Evolutionary conservation across 2,113 vertebrate genomes (phyloP), one percentile per base, ranked within the genome.

Genomic region (Phyllostomus discolor): DNA sequence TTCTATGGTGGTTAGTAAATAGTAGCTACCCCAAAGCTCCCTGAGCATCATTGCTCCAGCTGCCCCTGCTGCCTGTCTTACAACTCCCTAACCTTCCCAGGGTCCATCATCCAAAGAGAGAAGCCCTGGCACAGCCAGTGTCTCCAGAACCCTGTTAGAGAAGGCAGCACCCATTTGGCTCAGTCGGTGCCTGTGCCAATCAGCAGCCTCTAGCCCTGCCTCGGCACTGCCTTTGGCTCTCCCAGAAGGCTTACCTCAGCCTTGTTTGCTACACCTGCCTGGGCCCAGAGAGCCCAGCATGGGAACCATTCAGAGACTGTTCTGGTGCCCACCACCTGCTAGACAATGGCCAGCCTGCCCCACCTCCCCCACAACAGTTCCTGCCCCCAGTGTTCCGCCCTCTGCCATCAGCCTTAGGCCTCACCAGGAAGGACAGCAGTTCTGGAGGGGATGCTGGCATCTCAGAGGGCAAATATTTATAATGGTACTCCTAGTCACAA

Each of bases 401-500:
- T 54, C 24, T 17, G 22, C 43, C 82, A 35, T n/a, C 16, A 90
- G 20, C 62, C 54, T 94, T 31, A 92, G 28, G 70, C 33, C 50
- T 57, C 31, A 86, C 17, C 50, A 46, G 4, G n/a, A 82, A 35
- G 78, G 28, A 72, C 0, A 28, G 76, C 20, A 50, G 62, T 28
- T 33, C 43, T 20, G 0, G 82, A 81, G 38, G 3, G 7, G 66
- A 90, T 70, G 26, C 6, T 41, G 69, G 43, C 67, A 82, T 76
- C 43, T 93, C 54, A 73, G 75, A 95, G 41, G 88, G 73, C 73
- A 76, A 90, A 50, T 73, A 20, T 31, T 81, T 95, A 90, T 82
- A 62, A 33, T 67, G 62, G 17, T 72, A 73, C 52, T 78, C 52
- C 12, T 81, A 26, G 24, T 69, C 75, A 73, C 78, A 62, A 90